phyloP scores from a whole-genome alignment of 2,797 vertebrate species.

The Silurus aristotelis region DNA sequence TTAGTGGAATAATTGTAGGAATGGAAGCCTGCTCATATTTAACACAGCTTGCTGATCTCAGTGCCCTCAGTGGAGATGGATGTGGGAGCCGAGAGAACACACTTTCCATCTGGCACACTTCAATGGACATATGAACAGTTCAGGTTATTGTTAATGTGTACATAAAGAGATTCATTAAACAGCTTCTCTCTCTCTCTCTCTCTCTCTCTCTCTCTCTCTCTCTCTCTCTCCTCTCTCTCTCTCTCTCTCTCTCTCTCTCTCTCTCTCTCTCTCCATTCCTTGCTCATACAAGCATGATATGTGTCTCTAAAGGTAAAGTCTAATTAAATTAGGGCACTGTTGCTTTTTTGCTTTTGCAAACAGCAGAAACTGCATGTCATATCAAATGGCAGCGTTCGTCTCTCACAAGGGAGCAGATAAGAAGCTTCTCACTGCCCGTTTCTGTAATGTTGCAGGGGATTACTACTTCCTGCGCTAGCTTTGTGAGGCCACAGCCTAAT shows the following conservation, averaged over 20 bases:
- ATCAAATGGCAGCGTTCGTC: slow-evolving; percentile 40
- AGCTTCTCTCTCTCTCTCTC: neutral
- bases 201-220: slow-evolving; percentile 19
- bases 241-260: slow-evolving; percentile 17
- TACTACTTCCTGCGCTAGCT: slow-evolving; percentile 9
- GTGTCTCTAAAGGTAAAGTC: slow-evolving; percentile 38
- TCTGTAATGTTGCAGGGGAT: slow-evolving; percentile 26
- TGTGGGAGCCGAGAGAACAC: neutral
- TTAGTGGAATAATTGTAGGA: slow-evolving; percentile 9
- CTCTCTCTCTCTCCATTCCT: slow-evolving; percentile 2
- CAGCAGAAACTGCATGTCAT: slow-evolving; percentile 40
- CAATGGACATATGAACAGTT: slow-evolving; percentile 9
- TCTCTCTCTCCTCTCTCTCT: slow-evolving; percentile 8
- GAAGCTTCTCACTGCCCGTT: slow-evolving; percentile 24
- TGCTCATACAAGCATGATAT: slow-evolving; percentile 18
- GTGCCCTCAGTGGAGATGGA: slow-evolving; percentile 22
- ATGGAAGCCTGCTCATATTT: slow-evolving; percentile 17
- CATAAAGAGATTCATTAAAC: slow-evolving; percentile 1
- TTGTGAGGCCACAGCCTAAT: slow-evolving; percentile 39
- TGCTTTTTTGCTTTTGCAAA: slow-evolving; percentile 52
- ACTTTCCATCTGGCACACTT: slow-evolving; percentile 24
- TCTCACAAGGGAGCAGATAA: slow-evolving; percentile 32
- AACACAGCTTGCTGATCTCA: slow-evolving; percentile 8
- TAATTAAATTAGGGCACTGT: slow-evolving; percentile 53
- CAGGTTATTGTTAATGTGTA: slow-evolving; percentile 16